Conservation (phyloP, 2,797 vertebrate genomes). For the Xerus rutilus region DNA sequence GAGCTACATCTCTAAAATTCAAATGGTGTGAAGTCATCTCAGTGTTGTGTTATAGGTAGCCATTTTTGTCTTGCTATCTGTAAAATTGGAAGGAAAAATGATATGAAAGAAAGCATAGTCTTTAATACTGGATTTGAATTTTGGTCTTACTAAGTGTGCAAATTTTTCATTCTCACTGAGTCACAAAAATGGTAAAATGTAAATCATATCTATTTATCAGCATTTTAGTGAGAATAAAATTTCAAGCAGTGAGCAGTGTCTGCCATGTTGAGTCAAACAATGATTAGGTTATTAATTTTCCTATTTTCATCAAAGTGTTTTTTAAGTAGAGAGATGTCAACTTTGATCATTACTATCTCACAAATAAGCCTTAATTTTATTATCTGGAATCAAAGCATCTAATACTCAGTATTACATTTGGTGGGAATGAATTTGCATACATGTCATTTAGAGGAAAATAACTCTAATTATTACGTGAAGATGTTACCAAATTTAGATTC, state of each 20-base stretch:
- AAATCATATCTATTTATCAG: not conserved
- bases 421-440: not conserved
- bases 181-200: not conserved
- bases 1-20: not conserved
- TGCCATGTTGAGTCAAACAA: not conserved
- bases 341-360: not conserved
- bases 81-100: too few species aligned
- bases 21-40: not conserved
- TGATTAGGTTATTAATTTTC: not conserved
- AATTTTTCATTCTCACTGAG: not conserved
- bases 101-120: not conserved
- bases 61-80: not conserved
- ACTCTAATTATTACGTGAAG: not conserved
- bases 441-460: not conserved
- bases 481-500: not conserved
- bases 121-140: not conserved
- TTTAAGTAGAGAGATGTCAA: not conserved
- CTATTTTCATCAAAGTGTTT: not conserved
- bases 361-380: not conserved
- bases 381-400: not conserved
- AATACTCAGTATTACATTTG: not conserved
- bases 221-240: not conserved
- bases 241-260: not conserved
- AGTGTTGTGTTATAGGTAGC: not conserved
- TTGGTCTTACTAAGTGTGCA: not conserved